Evolutionary conservation across 1,140 invertebrate species (phyloP).

Genomic region (Drosophila kikkawai): DNA sequence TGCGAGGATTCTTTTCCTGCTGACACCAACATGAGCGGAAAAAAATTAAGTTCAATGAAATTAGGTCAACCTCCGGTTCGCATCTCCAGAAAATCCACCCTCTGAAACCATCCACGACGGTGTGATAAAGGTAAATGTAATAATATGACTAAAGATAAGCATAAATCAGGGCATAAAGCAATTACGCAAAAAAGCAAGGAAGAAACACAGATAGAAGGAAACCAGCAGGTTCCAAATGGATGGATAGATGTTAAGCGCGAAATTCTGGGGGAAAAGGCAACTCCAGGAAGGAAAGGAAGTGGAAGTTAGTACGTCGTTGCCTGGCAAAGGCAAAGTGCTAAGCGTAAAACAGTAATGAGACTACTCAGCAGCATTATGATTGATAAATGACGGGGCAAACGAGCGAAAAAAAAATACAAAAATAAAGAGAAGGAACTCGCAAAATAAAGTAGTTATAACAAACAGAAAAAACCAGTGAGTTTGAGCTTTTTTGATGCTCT

Average conservation of each 20-base stretch:
- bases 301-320: slow-evolving; percentile 1
- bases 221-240: slow-evolving; percentile 18
- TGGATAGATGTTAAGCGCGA: slow-evolving; percentile 31
- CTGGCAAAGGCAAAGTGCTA: slow-evolving; percentile 37
- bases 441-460: slow-evolving; percentile 7
- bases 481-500: background rate
- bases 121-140: slow-evolving; percentile 77
- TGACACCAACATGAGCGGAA: slow-evolving; percentile 27
- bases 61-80: slow-evolving; percentile 60
- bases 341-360: slow-evolving; percentile 70
- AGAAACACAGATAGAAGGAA: slow-evolving; percentile 10
- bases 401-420: slow-evolving; percentile 5
- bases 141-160: slow-evolving; percentile 80
- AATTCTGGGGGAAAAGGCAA: slow-evolving; percentile 10
- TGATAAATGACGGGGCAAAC: slow-evolving; percentile 61
- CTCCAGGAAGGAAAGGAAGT: background rate
- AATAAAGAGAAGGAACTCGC: slow-evolving; percentile 8
- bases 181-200: slow-evolving; percentile 56
- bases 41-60: slow-evolving; percentile 75
- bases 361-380: slow-evolving; percentile 76
- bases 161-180: slow-evolving; percentile 78
- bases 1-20: slow-evolving; percentile 3
- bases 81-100: slow-evolving; percentile 1
- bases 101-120: slow-evolving; percentile 9
- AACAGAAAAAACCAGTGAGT: background rate